Conservation (phyloP, 2,888 invertebrate genomes). For the Agrilus mali region DNA sequence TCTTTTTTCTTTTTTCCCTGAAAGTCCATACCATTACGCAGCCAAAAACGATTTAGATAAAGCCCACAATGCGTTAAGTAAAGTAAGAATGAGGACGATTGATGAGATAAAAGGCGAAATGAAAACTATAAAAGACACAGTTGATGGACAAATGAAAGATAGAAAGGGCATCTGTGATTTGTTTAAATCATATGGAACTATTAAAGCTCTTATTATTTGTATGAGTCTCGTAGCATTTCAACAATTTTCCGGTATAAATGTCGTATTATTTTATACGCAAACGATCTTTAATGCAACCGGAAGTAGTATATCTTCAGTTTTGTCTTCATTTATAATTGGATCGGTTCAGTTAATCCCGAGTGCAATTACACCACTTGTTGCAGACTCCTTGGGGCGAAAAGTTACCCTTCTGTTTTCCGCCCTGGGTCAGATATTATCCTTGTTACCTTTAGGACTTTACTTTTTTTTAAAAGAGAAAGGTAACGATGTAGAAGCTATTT, state of each 20-base stretch:
- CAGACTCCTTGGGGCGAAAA: conserved; percentile 61
- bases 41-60: conserved; percentile 43
- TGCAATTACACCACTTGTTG: conserved; percentile 54
- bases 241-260: conserved; percentile 68
- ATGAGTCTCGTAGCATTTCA: conserved; percentile 63
- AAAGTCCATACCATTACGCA: conserved; percentile 61
- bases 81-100: conserved; percentile 44
- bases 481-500: conserved; percentile 35
- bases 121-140: conserved; percentile 20
- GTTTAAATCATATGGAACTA: conserved; percentile 49
- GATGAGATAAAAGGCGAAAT: conserved; percentile 37
- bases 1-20: conserved; percentile 58
- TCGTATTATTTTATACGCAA: conserved; percentile 62
- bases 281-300: conserved; percentile 54
- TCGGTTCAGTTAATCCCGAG: conserved; percentile 61
- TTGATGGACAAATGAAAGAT: conserved; percentile 22
- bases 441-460: conserved; percentile 45
- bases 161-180: conserved; percentile 39
- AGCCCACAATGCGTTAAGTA: conserved; percentile 42
- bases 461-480: conserved; percentile 43
- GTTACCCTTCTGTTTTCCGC: conserved; percentile 57
- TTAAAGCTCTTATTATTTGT: conserved; percentile 60
- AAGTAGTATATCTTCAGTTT: conserved; percentile 42
- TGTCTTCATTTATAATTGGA: conserved; percentile 63
- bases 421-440: conserved; percentile 47